phyloP scores from a whole-genome alignment of 2,113 vertebrate species.

The Orientallactaga bullata region DNA sequence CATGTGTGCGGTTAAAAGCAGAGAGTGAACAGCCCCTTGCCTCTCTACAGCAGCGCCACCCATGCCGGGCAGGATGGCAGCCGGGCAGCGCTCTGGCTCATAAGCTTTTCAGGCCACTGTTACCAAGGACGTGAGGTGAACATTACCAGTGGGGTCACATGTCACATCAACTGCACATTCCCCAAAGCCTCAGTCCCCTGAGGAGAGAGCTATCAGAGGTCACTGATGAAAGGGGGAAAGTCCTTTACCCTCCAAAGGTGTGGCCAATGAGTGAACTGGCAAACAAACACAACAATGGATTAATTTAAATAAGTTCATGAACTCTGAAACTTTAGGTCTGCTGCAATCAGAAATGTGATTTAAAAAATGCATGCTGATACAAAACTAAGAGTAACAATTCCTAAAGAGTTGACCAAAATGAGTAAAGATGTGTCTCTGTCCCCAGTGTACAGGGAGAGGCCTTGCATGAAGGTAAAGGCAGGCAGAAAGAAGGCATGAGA shows the following conservation, averaged over 20 bases:
- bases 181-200: neutral
- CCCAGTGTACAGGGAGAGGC: neutral
- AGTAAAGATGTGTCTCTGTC: neutral
- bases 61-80: slow-evolving; percentile 38
- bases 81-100: neutral
- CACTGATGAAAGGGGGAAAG: neutral
- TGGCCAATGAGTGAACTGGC: neutral
- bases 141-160: slow-evolving; percentile 1
- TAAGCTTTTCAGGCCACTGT: neutral
- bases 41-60: slow-evolving; percentile 70
- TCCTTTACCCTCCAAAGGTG: neutral
- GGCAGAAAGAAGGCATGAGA: neutral
- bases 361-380: neutral
- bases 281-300: slow-evolving; percentile 17
- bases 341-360: slow-evolving; percentile 9
- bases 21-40: slow-evolving; percentile 44
- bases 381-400: slow-evolving; percentile 1
- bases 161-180: neutral
- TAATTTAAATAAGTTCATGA: slow-evolving; percentile 32
- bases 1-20: slow-evolving; percentile 54
- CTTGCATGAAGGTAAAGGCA: neutral
- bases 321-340: slow-evolving; percentile 12
- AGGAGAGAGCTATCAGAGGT: neutral
- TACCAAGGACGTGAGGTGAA: slow-evolving; percentile 14
- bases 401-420: neutral